Conservation (phyloP, 2,797 vertebrate species). For the Selene dorsalis region DNA sequence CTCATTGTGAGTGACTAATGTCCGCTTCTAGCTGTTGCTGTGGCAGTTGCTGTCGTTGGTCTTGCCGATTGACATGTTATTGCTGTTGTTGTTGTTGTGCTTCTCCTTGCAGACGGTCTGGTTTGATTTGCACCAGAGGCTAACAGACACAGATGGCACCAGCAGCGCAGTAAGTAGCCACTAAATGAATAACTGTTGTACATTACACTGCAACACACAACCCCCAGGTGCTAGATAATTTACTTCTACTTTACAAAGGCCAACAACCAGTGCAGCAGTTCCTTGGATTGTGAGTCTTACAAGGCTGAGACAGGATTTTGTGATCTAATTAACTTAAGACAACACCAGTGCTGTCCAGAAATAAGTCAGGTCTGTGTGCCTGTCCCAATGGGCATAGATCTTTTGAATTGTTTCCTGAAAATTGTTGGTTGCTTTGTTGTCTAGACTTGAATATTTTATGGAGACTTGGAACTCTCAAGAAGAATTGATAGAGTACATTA, state of each 20-base stretch:
- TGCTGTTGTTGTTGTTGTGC: conserved; percentile 81
- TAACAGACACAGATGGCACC: conserved; percentile 92
- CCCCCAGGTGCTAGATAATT: conserved; percentile 25
- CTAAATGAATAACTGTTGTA: conserved; percentile 29
- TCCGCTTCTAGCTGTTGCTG: conserved; percentile 50
- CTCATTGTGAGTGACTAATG: conserved; percentile 33
- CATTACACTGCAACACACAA: conserved; percentile 35
- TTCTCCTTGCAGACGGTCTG: conserved; percentile 91
- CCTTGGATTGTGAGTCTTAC: not conserved
- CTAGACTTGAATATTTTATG: conserved; percentile 56
- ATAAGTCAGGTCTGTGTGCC: conserved; percentile 9
- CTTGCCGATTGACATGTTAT: conserved; percentile 76
- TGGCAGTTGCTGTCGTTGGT: conserved; percentile 57
- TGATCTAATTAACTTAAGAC: conserved; percentile 29
- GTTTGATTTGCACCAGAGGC: conserved; percentile 97
- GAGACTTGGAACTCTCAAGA: conserved; percentile 1
- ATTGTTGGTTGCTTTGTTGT: conserved; percentile 50
- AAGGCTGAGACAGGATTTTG: not conserved
- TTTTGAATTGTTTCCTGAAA: conserved; percentile 47
- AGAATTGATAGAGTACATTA: conserved; percentile 32
- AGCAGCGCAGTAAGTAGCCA: conserved; percentile 89
- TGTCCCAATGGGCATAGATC: not conserved
- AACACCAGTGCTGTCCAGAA: not conserved
- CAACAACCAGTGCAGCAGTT: not conserved
- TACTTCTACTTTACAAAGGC: conserved; percentile 30